Evolutionary conservation across 2,888 invertebrate species (phyloP).

Genomic region (Tipula unca): DNA sequence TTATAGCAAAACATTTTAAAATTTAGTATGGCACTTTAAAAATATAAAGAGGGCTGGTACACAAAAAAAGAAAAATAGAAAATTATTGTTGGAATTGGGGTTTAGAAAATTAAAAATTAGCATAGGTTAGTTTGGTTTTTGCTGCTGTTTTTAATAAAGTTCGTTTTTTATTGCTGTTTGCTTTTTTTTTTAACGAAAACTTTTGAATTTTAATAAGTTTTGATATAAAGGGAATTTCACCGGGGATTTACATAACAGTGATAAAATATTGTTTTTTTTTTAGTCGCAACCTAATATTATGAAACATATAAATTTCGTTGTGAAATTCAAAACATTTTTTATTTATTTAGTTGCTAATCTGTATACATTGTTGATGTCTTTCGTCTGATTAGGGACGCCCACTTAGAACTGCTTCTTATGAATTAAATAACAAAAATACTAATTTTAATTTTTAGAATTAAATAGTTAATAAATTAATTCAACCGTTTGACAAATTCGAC

Average conservation of each 20-base stretch:
- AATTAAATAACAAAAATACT: no score
- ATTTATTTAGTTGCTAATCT: no score
- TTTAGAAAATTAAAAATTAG: not conserved
- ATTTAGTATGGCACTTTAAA: not conserved
- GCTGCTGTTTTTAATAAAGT: not conserved
- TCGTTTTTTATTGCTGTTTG: not conserved
- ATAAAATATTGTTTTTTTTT: not conserved
- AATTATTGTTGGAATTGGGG: not conserved
- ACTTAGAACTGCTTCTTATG: no score
- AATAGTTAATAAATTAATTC: no score
- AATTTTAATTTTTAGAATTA: no score
- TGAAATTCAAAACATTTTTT: no score
- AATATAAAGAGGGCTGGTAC: not conserved
- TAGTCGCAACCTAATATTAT: no score
- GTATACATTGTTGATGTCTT: no score
- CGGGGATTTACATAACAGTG: not conserved
- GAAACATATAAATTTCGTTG: no score
- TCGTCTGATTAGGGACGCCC: no score
- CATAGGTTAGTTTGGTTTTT: conserved; percentile 14
- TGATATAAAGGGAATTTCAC: conserved; percentile 8
- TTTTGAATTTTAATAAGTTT: conserved; percentile 14
- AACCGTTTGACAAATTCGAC: no score
- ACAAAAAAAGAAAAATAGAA: not conserved
- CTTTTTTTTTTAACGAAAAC: not conserved
- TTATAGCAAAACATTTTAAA: not conserved